Evolutionary conservation across 2,797 vertebrate species (phyloP).

Genomic region (Mormyrus hasselquistii): DNA sequence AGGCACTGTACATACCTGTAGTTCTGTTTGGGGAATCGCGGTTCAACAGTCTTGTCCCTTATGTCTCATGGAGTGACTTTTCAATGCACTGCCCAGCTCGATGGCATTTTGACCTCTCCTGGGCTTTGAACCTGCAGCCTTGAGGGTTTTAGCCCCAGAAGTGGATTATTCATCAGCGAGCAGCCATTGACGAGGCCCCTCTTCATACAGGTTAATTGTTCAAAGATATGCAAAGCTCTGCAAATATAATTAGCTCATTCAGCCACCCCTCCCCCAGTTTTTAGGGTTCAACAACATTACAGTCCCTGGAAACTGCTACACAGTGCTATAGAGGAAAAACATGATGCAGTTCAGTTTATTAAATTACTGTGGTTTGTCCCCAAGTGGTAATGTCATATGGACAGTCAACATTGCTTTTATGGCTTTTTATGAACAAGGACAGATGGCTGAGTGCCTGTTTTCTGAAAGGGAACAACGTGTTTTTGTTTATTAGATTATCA

Average conservation of each 20-base stretch:
- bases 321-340: not conserved
- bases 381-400: not conserved
- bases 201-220: not conserved
- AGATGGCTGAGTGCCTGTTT: not conserved
- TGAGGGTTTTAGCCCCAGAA: not conserved
- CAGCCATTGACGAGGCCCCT: not conserved
- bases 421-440: not conserved
- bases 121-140: not conserved
- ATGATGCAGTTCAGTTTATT: not conserved
- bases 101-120: not conserved
- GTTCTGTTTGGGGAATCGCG: not conserved
- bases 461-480: not conserved
- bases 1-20: not conserved
- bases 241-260: not conserved
- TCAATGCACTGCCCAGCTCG: not conserved
- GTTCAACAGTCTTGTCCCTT: not conserved
- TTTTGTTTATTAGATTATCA: not conserved
- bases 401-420: not conserved
- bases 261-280: not conserved
- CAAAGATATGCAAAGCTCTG: not conserved
- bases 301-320: not conserved
- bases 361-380: not conserved
- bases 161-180: not conserved
- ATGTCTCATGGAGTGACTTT: not conserved
- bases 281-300: not conserved